These are phyloP conservation scores for Mactromeris polynyma DNA, from an alignment of 2,888 invertebrate genomes.

Conservation along the genomic window DNA sequence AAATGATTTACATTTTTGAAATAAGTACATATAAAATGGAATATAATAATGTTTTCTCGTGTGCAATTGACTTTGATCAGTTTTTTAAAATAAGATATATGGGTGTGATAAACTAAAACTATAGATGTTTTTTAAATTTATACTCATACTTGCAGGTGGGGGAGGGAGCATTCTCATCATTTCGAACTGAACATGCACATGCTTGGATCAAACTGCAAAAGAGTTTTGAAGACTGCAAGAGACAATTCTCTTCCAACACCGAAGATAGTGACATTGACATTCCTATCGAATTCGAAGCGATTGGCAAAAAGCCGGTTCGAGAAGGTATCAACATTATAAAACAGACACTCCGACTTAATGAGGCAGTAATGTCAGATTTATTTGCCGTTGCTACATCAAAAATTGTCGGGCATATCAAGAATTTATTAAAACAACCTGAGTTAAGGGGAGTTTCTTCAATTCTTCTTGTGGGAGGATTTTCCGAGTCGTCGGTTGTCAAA, in stretches of 20 bases:
- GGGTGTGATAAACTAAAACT: too few relatives aligned
- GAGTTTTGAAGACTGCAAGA: conserved; percentile 56
- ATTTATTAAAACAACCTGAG: conserved; percentile 30
- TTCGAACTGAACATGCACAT: not conserved
- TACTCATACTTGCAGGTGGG: not conserved
- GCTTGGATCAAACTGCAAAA: conserved; percentile 57
- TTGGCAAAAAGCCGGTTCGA: not conserved
- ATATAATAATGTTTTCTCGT: too few relatives aligned
- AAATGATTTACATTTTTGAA: too few relatives aligned
- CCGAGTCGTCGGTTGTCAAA: conserved; percentile 62
- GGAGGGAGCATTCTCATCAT: not conserved
- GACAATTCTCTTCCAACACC: not conserved
- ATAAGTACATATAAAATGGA: too few relatives aligned
- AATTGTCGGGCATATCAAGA: conserved; percentile 49
- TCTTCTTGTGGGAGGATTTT: conserved; percentile 68
- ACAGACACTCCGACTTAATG: conserved; percentile 44
- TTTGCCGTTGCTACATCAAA: conserved; percentile 45
- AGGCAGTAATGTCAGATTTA: conserved; percentile 25
- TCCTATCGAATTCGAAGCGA: not conserved
- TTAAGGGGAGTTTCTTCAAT: conserved; percentile 38
- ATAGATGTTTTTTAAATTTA: too few relatives aligned
- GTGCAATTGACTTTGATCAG: too few relatives aligned
- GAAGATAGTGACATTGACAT: not conserved
- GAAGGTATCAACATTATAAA: not conserved
- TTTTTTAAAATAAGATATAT: too few relatives aligned